Evolutionary conservation across 2,888 invertebrate genomes (phyloP), one percentile per base, ranked within the genome.

Genomic region (Lasioglossum malachurum): DNA sequence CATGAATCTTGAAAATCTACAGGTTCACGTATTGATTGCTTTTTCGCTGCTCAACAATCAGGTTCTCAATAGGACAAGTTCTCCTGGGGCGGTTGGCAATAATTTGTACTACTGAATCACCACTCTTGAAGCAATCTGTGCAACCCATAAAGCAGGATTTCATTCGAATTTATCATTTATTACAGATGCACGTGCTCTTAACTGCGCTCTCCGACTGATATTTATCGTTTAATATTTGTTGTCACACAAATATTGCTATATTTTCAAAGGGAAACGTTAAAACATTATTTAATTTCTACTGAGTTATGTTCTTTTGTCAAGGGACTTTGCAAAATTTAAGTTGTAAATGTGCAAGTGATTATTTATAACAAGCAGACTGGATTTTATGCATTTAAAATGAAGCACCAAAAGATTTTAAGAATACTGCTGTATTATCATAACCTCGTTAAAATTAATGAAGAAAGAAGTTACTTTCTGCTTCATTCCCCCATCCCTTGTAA

Each of bases 91-190:
- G 57, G 73, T 67, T 75, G 35, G 71, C 75, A 75, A 64, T 84
- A 73, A 72, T 23, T 75, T 75, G 41, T 57, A 67, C 83, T 80
- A 49, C 53, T 83, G 60, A 73, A 76, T 73, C 77, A 35, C 73
- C 27, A 23, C 64, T 44, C 75, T 76, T 49, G 38, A 64, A 71
- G 72, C 75, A 76, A 71, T 80, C 72, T 23, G 23, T 41, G 80
- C 31, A 49, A 49, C 79, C 76, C 46, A n/a, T 57, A 31, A 75
- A 80, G 41, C 31, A 75, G 46, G 27, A 27, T 64, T 75, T 78
- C 64, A 71, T 73, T 73, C n/a, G 16, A 46, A 44, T 69, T 69
- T 35, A 12, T 69, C 10, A 38, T 69, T 35, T 69, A 69, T 38
- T 69, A 69, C 38, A 16, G 23, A 31, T 31, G 5, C 16, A 23